Evolutionary conservation across 2,797 vertebrate genomes (phyloP).

Genomic region (Arrhamphus sclerolepis): DNA sequence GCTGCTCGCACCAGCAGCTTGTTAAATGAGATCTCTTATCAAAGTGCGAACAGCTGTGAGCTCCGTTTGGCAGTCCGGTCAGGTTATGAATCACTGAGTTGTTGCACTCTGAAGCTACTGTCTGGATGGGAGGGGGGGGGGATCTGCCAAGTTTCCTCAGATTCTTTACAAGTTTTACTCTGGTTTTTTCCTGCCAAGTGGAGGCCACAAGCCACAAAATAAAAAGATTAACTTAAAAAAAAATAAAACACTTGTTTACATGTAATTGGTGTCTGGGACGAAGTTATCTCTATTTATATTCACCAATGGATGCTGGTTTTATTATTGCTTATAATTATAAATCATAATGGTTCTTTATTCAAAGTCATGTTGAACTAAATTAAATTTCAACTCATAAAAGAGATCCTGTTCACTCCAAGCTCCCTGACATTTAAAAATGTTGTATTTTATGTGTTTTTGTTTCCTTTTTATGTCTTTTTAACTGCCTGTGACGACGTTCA

Average conservation of each 20-base stretch:
- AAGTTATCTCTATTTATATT: not conserved
- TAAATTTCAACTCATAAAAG: not conserved
- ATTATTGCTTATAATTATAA: not conserved
- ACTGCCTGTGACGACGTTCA: not conserved
- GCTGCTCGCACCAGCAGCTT: constrained; percentile 47
- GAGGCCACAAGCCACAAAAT: not conserved
- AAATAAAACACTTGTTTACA: constrained; percentile 1
- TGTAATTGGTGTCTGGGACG: not conserved
- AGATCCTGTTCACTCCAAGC: not conserved
- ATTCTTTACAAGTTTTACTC: constrained; percentile 15
- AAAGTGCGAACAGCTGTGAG: constrained; percentile 58
- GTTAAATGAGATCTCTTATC: constrained; percentile 66
- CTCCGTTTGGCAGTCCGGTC: constrained; percentile 44
- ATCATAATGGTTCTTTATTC: not conserved
- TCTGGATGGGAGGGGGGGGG: not conserved
- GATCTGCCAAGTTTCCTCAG: constrained; percentile 13
- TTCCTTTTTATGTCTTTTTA: not conserved
- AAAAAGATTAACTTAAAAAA: not conserved
- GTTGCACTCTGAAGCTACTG: constrained; percentile 24
- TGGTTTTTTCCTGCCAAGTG: not conserved
- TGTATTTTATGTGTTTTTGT: not conserved
- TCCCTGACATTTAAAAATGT: too few species aligned
- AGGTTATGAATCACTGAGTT: constrained; percentile 48
- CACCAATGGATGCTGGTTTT: not conserved
- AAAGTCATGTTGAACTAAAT: not conserved